These are phyloP conservation scores for Allygus modestus DNA, from an alignment of 2,888 invertebrate genomes.

Conservation along the genomic window DNA sequence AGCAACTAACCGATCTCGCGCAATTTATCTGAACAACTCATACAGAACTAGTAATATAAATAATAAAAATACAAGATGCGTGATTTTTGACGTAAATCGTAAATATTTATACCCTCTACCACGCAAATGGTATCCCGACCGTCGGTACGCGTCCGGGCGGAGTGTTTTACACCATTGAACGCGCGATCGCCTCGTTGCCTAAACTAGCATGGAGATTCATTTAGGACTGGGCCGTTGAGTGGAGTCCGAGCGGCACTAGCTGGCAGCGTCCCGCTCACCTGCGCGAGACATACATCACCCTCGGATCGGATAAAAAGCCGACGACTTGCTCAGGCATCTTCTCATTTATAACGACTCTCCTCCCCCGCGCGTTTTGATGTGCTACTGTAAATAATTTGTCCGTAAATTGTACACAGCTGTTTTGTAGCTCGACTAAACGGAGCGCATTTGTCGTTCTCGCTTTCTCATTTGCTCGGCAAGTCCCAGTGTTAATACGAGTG, in stretches of 20 bases:
- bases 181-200: slow-evolving; percentile 34
- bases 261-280: slow-evolving; percentile 37
- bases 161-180: slow-evolving; percentile 11
- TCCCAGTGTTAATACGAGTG: neutral
- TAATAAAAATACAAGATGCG: too few species aligned
- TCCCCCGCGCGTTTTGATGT: slow-evolving; percentile 16
- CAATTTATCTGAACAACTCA: too few species aligned
- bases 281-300: neutral
- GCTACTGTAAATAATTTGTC: slow-evolving; percentile 30
- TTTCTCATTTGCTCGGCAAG: neutral
- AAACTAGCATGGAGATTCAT: slow-evolving; percentile 53
- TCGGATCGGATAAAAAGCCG: slow-evolving; percentile 26
- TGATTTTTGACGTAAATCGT: too few species aligned
- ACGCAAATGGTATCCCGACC: too few species aligned
- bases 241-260: slow-evolving; percentile 12
- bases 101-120: too few species aligned
- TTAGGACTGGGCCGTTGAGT: slow-evolving; percentile 46
- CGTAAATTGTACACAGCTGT: slow-evolving; percentile 28
- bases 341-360: slow-evolving; percentile 32
- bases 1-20: too few species aligned
- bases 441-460: neutral
- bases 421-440: slow-evolving; percentile 7
- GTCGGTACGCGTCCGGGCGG: neutral
- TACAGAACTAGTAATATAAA: too few species aligned
- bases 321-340: slow-evolving; percentile 18